phyloP scores from a whole-genome alignment of 2,888 invertebrate species.

The Drosophila leonis region DNA sequence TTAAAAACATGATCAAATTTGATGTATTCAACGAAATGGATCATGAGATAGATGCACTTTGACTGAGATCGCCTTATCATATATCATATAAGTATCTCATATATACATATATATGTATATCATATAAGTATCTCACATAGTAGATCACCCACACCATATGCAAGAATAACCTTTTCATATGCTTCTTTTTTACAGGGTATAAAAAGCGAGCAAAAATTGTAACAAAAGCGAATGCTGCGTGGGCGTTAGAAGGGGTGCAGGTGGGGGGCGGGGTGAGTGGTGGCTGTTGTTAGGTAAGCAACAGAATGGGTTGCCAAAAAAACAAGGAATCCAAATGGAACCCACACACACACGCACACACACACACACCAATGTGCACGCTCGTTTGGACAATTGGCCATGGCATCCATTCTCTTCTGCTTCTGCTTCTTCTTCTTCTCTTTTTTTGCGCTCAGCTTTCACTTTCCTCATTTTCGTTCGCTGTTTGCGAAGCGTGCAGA shows the following conservation, averaged over 20 bases:
- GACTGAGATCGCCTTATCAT: too few species aligned
- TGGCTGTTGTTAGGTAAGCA: slow-evolving; percentile 48
- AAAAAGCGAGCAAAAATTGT: slow-evolving; percentile 40
- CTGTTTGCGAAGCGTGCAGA: slow-evolving; percentile 75
- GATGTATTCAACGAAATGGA: background rate
- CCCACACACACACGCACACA: slow-evolving; percentile 28
- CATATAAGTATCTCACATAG: background rate
- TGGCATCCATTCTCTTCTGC: slow-evolving; percentile 43
- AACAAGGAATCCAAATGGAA: slow-evolving; percentile 57
- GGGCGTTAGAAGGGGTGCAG: slow-evolving; percentile 22
- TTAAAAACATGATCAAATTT: background rate
- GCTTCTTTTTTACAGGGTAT: slow-evolving; percentile 42
- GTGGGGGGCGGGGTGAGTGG: background rate
- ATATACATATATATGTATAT: background rate
- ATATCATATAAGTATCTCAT: too few species aligned
- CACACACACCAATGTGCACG: slow-evolving; percentile 24
- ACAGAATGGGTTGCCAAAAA: slow-evolving; percentile 60
- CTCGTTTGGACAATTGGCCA: slow-evolving; percentile 68
- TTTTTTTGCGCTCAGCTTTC: slow-evolving; percentile 22
- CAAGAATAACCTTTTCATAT: background rate
- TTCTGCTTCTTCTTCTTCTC: background rate
- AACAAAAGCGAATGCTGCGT: slow-evolving; percentile 56
- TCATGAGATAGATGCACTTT: background rate
- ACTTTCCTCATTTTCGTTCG: slow-evolving; percentile 1
- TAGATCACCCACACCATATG: too few species aligned